Base-by-base conservation (phyloP, 2,888 invertebrate species). In the Eupithecia tripunctaria region DNA sequence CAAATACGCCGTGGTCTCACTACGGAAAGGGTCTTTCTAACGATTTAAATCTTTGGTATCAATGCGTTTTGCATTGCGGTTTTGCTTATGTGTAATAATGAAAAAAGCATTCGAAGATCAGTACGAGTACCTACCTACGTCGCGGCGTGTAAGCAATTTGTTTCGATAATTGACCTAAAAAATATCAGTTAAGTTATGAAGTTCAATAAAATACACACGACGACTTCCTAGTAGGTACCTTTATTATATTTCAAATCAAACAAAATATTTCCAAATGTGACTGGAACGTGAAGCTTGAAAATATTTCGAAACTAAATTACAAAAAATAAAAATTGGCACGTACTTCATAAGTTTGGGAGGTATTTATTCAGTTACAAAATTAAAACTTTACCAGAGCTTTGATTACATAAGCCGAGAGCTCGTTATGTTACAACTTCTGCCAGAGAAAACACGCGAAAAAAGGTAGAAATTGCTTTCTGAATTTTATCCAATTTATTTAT, bases 401-500 rank as follows among this genome's bases (percentile, higher is more conserved):
- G 70, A 70, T 70, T 70, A 59, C 70, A 27, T 59, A 70, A 56
- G 29, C 64, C 36, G 51, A 65, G 27, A 70, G 70, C 59, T 70
- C 59, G 41, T 70, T 64, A 64, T 25, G 51, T 18, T 56, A 38
- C 27, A 70, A 51, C 56, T 70, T 29, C 14, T 56, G 18, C 41
- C 32, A n/a, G 36, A 32, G 51, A 63, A 64, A 59, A 63, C 15
- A 47, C 25, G 47, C 21, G 18, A 64, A 41, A 21, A 18, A 27
- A 51, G 51, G 29, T 15, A 56, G 38, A 56, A 70, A 64, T 64
- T 70, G 27, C n/a, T 18, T 21, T 71, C 47, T 10, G 67, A 66
- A 56, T 70, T 32, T 66, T 14, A 18, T 21, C 27, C 65, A 36
- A 36, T 51, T 67, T 56, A 32, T 36, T 51, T 32, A 36, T 51